These are phyloP conservation scores for Penelope pileata DNA, from an alignment of 2,113 vertebrate species.

Conservation along the genomic window DNA sequence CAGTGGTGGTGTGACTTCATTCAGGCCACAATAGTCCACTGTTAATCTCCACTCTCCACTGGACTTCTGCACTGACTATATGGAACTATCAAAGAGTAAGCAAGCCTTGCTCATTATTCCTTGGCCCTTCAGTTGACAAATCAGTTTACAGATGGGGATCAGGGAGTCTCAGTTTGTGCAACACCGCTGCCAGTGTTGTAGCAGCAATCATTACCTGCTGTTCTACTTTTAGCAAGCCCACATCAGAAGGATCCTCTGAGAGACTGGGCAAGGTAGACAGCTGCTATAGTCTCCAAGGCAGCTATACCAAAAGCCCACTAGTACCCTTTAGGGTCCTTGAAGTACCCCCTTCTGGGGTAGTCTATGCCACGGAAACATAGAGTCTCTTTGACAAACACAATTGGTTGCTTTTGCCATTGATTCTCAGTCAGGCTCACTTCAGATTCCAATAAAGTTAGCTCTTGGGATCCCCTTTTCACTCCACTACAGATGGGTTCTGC, in stretches of 20 bases:
- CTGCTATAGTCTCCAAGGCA: background rate
- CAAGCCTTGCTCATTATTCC: accelerated
- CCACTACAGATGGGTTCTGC: no score
- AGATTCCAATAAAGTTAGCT: no score
- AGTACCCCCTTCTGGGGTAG: background rate
- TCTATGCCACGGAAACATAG: background rate
- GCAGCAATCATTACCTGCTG: background rate
- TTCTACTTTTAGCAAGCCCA: background rate
- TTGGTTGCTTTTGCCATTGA: background rate
- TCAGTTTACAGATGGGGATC: background rate
- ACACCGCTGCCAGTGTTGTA: accelerated
- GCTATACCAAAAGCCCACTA: background rate
- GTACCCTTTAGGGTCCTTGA: background rate
- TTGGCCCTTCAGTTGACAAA: background rate
- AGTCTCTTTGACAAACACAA: background rate
- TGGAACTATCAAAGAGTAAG: background rate
- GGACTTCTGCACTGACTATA: background rate
- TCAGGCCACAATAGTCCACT: no score
- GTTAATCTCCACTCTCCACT: background rate
- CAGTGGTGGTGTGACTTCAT: background rate
- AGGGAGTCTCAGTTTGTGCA: no score
- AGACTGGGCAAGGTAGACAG: background rate
- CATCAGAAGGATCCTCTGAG: background rate
- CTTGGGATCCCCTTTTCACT: no score
- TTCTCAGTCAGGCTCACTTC: background rate